These are phyloP conservation scores for Pedicia rivosa DNA, from an alignment of 2,888 invertebrate genomes.

Conservation along the genomic window DNA sequence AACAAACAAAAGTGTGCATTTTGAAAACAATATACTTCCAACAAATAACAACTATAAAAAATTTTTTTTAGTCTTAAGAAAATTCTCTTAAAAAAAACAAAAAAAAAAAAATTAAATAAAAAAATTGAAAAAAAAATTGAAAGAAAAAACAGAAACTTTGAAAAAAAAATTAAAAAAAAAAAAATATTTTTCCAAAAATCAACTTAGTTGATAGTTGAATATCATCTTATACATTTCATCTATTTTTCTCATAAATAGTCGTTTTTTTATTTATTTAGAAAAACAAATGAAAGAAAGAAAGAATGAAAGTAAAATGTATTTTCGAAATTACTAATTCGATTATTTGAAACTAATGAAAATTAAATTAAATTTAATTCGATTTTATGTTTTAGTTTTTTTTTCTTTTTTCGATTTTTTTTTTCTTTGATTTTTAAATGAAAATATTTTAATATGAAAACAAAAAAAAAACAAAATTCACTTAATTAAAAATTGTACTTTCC, in stretches of 20 bases:
- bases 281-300: not conserved
- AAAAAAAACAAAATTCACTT: too few relatives aligned
- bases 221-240: not conserved
- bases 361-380: too few relatives aligned
- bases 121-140: not conserved
- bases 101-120: not conserved
- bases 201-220: not conserved
- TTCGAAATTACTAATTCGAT: too few relatives aligned
- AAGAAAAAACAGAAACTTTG: not conserved
- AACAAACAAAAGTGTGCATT: not conserved
- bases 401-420: too few relatives aligned
- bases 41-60: not conserved
- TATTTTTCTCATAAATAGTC: not conserved
- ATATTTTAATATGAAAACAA: too few relatives aligned
- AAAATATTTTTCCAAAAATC: too few relatives aligned
- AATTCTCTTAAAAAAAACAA: not conserved
- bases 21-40: not conserved
- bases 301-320: not conserved
- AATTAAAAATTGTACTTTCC: too few relatives aligned
- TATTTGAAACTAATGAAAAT: too few relatives aligned
- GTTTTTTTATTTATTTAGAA: not conserved
- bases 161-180: not conserved
- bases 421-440: too few relatives aligned
- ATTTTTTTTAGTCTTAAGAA: not conserved
- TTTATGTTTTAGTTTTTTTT: too few relatives aligned